Base-by-base conservation (phyloP, 2,113 vertebrate genomes). In the Thunnus thynnus region DNA sequence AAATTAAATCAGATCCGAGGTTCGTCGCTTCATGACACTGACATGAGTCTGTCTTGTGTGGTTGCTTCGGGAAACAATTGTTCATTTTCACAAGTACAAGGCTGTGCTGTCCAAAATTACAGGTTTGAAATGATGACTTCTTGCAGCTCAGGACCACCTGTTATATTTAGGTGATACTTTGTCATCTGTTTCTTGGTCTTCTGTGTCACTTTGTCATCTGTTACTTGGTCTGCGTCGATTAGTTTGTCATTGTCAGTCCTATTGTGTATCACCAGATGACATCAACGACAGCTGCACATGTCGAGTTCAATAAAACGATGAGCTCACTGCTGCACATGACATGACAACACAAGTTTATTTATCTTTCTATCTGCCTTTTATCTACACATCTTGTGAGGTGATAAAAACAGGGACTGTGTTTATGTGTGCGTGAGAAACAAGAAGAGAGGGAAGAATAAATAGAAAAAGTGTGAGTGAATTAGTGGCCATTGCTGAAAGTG, bases 291-390 rank as follows among this genome's bases (percentile, higher is more conserved):
- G 61, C 3, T 16, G 8, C n/a, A 17, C 13, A 16, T 0, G 27
- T 62, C 16, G 17, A 16, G 51, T 74, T 71, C 48, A 61, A 27
- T 48, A 46, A 71, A 56, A 20, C 14, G 75, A 72, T 83, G 88
- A 89, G 76, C 68, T 86, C 78, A 91, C 47, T 17, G 69, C 76
- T 71, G 27, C 63, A 70, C 78, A 65, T 65, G 57, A 70, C 68
- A 70, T 17, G 6, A 50, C 57, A 32, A 68, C 58, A 65, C 61
- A 57, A 18, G 27, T 18, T 64, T 54, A 32, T 81, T 61, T 13
- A 13, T 58, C 50, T 61, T 18, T 66, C 13, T 30, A 20, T 76
- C 58, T 64, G 36, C 36, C 30, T 80, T 62, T 61, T 8, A 78
- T 77, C 61, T 72, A 18, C 30, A 50, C 14, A 54, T 61, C 58